Evolutionary conservation across 2,888 invertebrate genomes (phyloP).

Genomic region (Barypeithes pellucidus): DNA sequence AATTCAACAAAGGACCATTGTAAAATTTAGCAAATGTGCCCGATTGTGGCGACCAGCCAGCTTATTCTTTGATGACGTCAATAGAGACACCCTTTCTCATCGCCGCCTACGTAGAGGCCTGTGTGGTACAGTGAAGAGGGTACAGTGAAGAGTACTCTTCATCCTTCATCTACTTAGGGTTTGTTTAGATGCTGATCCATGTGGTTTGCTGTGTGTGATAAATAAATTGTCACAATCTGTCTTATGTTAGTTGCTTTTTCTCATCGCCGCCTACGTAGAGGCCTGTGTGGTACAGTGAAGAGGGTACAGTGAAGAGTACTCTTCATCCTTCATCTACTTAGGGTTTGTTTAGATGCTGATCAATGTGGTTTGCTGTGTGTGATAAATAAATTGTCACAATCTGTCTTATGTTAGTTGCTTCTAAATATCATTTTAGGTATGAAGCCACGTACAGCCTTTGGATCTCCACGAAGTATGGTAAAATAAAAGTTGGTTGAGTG

Average conservation of each 20-base stretch:
- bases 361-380: constrained; percentile 16
- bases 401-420: not conserved
- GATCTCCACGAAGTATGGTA: too few relatives aligned
- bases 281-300: constrained; percentile 58
- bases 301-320: constrained; percentile 28
- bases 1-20: constrained; percentile 55
- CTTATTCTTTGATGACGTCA: constrained; percentile 53
- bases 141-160: constrained; percentile 50
- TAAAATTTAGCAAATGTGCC: constrained; percentile 56
- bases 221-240: not conserved
- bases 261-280: constrained; percentile 56
- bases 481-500: not conserved
- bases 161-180: too few relatives aligned
- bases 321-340: constrained; percentile 29
- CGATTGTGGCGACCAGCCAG: constrained; percentile 56
- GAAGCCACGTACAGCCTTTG: too few relatives aligned
- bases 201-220: too few relatives aligned
- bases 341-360: constrained; percentile 12
- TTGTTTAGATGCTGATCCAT: too few relatives aligned
- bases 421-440: not conserved
- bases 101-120: constrained; percentile 58
- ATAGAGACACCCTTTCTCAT: constrained; percentile 53
- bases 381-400: not conserved
- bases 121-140: constrained; percentile 57
- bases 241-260: constrained; percentile 45